Conservation (phyloP, 2,888 invertebrate species). For the Neria commutata region DNA sequence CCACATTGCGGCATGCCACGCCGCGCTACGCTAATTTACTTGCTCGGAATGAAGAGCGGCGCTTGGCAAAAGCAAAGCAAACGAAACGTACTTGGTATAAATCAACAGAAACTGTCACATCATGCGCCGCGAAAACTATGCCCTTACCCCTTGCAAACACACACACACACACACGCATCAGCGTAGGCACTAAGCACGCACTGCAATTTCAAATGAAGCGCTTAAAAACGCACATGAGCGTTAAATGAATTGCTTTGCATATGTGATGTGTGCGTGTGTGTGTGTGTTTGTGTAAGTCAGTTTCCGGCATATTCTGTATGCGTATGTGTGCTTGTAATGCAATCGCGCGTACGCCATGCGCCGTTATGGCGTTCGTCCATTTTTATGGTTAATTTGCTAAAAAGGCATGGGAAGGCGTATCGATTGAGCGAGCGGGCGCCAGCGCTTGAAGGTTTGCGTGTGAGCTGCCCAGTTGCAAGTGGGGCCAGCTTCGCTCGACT, state of each 20-base stretch:
- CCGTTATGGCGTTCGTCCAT: constrained; percentile 56
- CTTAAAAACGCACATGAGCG: constrained; percentile 3
- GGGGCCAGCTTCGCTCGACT: too few species aligned
- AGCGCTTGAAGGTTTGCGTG: too few species aligned
- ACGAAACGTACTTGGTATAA: constrained; percentile 25
- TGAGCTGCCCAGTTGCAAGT: too few species aligned
- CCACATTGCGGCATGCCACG: neutral
- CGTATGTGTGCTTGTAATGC: constrained; percentile 27
- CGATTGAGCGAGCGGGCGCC: too few species aligned
- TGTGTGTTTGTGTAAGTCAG: constrained; percentile 30
- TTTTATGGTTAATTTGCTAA: constrained; percentile 58
- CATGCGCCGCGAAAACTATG: constrained; percentile 23
- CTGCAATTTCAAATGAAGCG: constrained; percentile 42
- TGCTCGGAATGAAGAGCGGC: neutral
- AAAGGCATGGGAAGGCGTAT: too few species aligned
- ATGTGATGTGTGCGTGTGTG: constrained; percentile 6
- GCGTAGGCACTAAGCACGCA: constrained; percentile 35
- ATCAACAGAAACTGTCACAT: constrained; percentile 27
- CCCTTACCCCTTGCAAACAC: too few species aligned
- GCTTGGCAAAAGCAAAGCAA: neutral
- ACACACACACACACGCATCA: constrained; percentile 16
- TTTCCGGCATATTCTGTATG: constrained; percentile 26
- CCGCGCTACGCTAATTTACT: neutral
- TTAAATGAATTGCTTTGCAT: neutral
- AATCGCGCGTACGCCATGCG: constrained; percentile 40